Base-by-base conservation (phyloP, 2,797 vertebrate genomes). In the Columba guinea region DNA sequence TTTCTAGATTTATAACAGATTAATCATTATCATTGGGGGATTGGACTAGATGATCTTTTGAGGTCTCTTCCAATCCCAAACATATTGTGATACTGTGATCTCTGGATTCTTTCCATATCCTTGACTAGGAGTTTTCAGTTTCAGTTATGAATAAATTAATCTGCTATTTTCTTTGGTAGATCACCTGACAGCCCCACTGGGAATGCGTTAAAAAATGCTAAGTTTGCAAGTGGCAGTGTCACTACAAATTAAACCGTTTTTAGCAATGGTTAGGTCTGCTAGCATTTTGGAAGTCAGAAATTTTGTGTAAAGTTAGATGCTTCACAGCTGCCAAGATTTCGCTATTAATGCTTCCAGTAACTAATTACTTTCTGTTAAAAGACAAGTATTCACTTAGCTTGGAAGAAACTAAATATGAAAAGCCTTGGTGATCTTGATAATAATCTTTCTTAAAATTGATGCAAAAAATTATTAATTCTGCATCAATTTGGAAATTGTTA, bases 391-490 rank as follows among this genome's bases (percentile, higher is more conserved):
- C 59, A 34, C 21, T 77, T 10, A 34, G 16, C 2, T 62, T 51
- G 14, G 8, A 89, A 87, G 6, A 82, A 90, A 68, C 4, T 35
- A 60, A 68, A 44, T 62, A 46, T 17, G 32, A 9, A 84, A 84
- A 89, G 11, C 12, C 7, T 87, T 2, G 2, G 7, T 81, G 32
- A 62, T 39, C 13, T 80, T 63, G 32, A 13, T 73, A 32, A 59
- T 78, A 0, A 30, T n/a, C 0, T 2, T 69, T 71, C 58, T 2
- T 2, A 17, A 49, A 80, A 59, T 16, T 44, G 41, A 44, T 44
- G 41, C 41, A 44, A 44, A 44, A 58, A 49, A 53, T 17, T 1
- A 46, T 62, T 5, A 10, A 9, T 62, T 82, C 26, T 59, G 9
- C 6, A 23, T 69, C 6, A 52, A 13, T 67, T 87, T 77, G 11